Base-by-base conservation (phyloP, 2,797 vertebrate species). In the Sparidentex hasta region DNA sequence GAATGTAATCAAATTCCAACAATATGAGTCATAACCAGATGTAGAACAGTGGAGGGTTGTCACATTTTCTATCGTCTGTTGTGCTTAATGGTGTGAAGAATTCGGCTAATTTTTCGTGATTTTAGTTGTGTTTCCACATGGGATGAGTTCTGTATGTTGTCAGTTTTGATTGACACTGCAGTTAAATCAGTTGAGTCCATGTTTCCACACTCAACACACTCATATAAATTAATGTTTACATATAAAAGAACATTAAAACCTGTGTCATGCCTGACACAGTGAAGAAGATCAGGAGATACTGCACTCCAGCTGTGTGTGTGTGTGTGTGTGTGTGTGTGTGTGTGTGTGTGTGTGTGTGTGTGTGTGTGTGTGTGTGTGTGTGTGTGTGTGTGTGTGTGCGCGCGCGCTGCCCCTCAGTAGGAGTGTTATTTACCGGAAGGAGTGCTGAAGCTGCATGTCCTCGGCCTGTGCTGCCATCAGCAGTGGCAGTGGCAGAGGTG, bases 371-470 rank as follows among this genome's bases (percentile, higher is more conserved):
- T n/a, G 20, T 4, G 57, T 7, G 18, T 55, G 50, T 57, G 51
- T 43, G 56, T 64, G 68, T 50, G 57, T 16, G 6, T 5, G 16
- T 64, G 51, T 46, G 62, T 63, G 52, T 21, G 41, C 50, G 56
- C 20, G 58, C 17, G 20, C 3, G 57, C 33, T 65, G 48, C 41
- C 68, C 71, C 65, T 71, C 25, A 69, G 78, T n/a, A 55, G 46
- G 41, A 74, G 72, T 78, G 76, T 86, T 90, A 82, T 86, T 90
- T 87, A 91, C 78, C 21, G 41, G 69, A 81, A 80, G 65, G 78
- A 85, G 33, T 90, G 90, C 88, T 90, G 87, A 92, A 82, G 80
- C 82, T 83, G 90, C 88, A 87, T 81, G 87, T 92, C 85, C 76
- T 87, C 84, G 48, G 69, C 76, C 69, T 52, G 52, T 85, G 88